A percentile compares a stretch with the other conserved stretches of the same genome.
Conservation (phyloP, 2,797 vertebrate species). For the Pseudochromis fuscus region DNA sequence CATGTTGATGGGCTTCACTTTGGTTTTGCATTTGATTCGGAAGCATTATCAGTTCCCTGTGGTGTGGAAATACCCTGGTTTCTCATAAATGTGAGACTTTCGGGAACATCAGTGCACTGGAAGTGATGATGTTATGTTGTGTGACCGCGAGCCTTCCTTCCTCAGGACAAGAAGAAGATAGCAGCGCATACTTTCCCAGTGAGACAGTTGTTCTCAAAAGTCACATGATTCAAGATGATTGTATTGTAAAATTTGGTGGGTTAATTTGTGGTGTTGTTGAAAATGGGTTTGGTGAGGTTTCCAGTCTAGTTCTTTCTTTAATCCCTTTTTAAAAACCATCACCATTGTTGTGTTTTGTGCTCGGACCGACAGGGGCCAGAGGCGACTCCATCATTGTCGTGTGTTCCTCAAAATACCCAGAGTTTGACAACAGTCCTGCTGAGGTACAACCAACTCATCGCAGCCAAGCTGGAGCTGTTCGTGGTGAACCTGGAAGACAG, state of each 20-base stretch:
- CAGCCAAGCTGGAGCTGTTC: slow-evolving; percentile 81
- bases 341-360: slow-evolving; percentile 49
- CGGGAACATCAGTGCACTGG: slow-evolving; percentile 33
- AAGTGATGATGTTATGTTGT: slow-evolving; percentile 46
- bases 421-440: slow-evolving; percentile 69
- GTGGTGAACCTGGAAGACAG: slow-evolving; percentile 66
- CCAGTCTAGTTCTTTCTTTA: neutral
- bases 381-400: slow-evolving; percentile 59
- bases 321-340: neutral
- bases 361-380: slow-evolving; percentile 73
- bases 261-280: neutral
- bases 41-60: slow-evolving; percentile 49
- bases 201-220: slow-evolving; percentile 46
- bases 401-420: slow-evolving; percentile 67
- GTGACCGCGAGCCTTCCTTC: slow-evolving; percentile 75
- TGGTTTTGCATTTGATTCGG: slow-evolving; percentile 31
- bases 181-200: slow-evolving; percentile 69
- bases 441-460: slow-evolving; percentile 76
- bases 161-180: slow-evolving; percentile 76
- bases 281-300: neutral
- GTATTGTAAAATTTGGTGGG: neutral
- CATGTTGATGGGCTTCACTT: slow-evolving; percentile 44
- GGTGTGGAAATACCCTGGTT: slow-evolving; percentile 68
- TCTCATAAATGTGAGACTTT: slow-evolving; percentile 62
- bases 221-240: slow-evolving; percentile 4